These are phyloP conservation scores for Pristiophorus japonicus DNA, from an alignment of 2,113 vertebrate genomes.

Conservation along the genomic window DNA sequence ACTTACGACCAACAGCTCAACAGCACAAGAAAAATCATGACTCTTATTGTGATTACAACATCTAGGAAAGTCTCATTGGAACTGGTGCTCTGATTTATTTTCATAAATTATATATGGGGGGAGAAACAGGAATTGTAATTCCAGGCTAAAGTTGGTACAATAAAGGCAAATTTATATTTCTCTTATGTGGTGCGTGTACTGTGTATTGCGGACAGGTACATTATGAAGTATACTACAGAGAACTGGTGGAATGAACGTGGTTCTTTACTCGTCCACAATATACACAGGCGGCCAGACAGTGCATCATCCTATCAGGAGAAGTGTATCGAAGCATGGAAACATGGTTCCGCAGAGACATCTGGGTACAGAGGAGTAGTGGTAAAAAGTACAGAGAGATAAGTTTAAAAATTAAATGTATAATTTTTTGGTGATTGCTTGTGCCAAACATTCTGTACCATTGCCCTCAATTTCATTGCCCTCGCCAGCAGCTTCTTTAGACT, in stretches of 20 bases:
- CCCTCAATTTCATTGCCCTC: neutral
- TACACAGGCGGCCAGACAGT: neutral
- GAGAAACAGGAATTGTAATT: neutral
- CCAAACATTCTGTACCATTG: neutral
- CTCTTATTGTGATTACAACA: neutral
- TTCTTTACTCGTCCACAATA: neutral
- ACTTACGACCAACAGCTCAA: neutral
- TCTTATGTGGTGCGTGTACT: neutral
- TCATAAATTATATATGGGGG: neutral
- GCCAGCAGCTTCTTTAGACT: neutral
- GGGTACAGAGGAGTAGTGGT: neutral
- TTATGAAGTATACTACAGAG: neutral
- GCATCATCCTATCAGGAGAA: neutral
- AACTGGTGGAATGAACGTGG: neutral
- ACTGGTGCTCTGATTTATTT: neutral
- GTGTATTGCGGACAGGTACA: neutral
- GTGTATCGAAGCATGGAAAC: constrained; percentile 18
- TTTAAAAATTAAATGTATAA: neutral
- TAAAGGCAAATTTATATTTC: neutral
- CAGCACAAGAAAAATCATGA: neutral
- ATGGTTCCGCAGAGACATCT: too few relatives aligned
- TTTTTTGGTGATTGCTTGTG: neutral
- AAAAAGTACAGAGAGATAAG: neutral
- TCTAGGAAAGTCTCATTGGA: neutral
- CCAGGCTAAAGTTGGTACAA: neutral